Conservation (phyloP, 2,113 vertebrate species). For the Amblyornis subalaris region DNA sequence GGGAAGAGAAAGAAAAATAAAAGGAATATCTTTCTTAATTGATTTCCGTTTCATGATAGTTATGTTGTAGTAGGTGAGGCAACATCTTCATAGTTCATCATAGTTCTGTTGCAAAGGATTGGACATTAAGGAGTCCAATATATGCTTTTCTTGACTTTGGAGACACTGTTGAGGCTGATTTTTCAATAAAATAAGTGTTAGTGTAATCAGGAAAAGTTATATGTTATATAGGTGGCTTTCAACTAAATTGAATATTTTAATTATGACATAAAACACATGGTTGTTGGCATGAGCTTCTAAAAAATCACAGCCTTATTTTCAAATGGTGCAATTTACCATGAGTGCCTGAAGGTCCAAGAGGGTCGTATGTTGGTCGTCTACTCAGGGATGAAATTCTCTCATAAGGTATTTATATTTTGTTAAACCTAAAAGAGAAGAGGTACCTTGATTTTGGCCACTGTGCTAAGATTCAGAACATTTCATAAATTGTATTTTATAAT, state of each 20-base stretch:
- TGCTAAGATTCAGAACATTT: not conserved
- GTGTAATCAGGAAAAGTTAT: not conserved
- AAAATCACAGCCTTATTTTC: not conserved
- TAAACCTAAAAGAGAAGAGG: not conserved
- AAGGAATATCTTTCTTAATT: not conserved
- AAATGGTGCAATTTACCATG: not conserved
- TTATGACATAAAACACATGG: not conserved
- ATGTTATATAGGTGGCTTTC: not conserved
- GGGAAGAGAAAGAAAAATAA: not conserved
- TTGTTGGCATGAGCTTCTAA: not conserved
- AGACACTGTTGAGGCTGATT: not conserved
- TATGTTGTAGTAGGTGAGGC: not conserved
- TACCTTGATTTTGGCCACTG: not conserved
- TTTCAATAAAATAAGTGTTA: not conserved
- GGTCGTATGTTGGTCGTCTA: not conserved
- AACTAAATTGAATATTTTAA: not conserved
- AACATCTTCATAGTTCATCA: not conserved
- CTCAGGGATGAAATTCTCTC: not conserved
- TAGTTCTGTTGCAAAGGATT: not conserved
- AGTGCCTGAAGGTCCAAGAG: not conserved
- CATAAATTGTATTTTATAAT: rapidly evolving
- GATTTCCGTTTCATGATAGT: not conserved
- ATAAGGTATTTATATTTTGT: not conserved
- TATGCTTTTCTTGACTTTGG: not conserved
- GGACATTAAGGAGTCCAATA: not conserved